Evolutionary conservation across 2,888 invertebrate species (phyloP).

Genomic region (Sinopyrophorus schimmeli): DNA sequence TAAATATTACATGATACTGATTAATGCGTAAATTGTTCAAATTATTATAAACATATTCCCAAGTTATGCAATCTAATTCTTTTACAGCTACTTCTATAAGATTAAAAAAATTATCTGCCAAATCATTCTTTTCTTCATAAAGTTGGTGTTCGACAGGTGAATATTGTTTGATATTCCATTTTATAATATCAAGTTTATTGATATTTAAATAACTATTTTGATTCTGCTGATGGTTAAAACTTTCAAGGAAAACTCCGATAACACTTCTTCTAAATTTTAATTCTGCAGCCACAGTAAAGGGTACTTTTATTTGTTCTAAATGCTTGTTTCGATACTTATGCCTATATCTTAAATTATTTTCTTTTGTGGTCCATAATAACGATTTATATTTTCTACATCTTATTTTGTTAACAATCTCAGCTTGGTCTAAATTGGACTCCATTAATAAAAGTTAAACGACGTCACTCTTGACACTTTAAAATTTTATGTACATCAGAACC

Average conservation of each 20-base stretch:
- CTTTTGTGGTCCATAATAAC: slow-evolving; percentile 17
- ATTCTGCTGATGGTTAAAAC: slow-evolving; percentile 41
- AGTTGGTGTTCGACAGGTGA: slow-evolving; percentile 31
- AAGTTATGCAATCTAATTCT: slow-evolving; percentile 39
- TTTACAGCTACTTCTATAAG: slow-evolving; percentile 42
- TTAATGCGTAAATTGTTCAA: slow-evolving; percentile 39
- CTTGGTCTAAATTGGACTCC: no score
- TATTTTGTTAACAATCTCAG: no score
- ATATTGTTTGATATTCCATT: slow-evolving; percentile 39
- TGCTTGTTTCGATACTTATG: slow-evolving; percentile 17
- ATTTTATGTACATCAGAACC: no score
- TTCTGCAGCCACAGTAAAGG: slow-evolving; percentile 35
- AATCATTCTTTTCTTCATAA: slow-evolving; percentile 40
- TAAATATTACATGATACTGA: slow-evolving; percentile 41
- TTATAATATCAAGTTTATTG: slow-evolving; percentile 43
- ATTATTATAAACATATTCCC: slow-evolving; percentile 39
- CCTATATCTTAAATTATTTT: slow-evolving; percentile 18
- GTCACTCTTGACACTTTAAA: no score
- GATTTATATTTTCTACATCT: slow-evolving; percentile 1
- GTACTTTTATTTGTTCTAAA: slow-evolving; percentile 29
- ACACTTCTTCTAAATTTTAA: slow-evolving; percentile 39
- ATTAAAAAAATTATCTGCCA: slow-evolving; percentile 35
- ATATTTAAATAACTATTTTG: slow-evolving; percentile 41
- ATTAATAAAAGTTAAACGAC: no score
- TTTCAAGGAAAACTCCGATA: slow-evolving; percentile 45